A percentile compares a stretch with the other conserved stretches of the same genome.
Evolutionary conservation across 2,113 vertebrate species (phyloP).

Genomic region (Grus americana): DNA sequence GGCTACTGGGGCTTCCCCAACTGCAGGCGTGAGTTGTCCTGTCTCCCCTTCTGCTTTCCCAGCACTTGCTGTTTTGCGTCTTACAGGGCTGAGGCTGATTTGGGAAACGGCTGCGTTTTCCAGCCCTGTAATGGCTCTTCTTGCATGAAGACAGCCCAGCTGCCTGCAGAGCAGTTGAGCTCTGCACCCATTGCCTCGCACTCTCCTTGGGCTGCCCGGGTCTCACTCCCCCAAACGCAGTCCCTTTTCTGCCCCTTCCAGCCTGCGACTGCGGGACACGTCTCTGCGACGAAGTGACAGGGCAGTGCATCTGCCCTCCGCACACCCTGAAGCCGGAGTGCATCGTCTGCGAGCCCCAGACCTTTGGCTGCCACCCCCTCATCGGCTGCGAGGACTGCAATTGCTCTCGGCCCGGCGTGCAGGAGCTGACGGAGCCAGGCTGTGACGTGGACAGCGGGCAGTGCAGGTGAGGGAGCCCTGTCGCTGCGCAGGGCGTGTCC

Average conservation of each 20-base stretch:
- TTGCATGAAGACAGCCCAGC: not conserved
- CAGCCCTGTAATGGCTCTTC: not conserved
- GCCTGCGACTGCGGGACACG: constrained; percentile 89
- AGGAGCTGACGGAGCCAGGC: constrained; percentile 72
- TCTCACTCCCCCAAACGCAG: not conserved
- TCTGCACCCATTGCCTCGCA: rapidly evolving
- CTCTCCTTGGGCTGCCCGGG: not conserved
- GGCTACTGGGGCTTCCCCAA: constrained; percentile 96
- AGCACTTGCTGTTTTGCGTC: rapidly evolving
- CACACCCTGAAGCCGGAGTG: constrained; percentile 89
- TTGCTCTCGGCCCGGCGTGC: constrained; percentile 84
- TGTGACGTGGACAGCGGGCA: constrained; percentile 89
- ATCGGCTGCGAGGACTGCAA: constrained; percentile 94
- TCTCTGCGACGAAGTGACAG: constrained; percentile 89
- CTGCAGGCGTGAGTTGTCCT: constrained; percentile 87
- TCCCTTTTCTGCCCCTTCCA: constrained; percentile 23
- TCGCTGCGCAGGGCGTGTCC: rapidly evolving
- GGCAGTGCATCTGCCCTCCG: constrained; percentile 91
- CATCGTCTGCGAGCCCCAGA: constrained; percentile 85
- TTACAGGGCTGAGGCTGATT: not conserved
- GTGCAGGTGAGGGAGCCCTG: constrained; percentile 82
- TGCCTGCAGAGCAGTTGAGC: not conserved
- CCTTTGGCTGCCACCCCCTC: constrained; percentile 94
- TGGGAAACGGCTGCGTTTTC: not conserved
- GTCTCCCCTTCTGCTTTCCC: rapidly evolving